Evolutionary conservation across 2,113 vertebrate genomes (phyloP), one percentile per base, ranked within the genome.

Genomic region (Progne subis): DNA sequence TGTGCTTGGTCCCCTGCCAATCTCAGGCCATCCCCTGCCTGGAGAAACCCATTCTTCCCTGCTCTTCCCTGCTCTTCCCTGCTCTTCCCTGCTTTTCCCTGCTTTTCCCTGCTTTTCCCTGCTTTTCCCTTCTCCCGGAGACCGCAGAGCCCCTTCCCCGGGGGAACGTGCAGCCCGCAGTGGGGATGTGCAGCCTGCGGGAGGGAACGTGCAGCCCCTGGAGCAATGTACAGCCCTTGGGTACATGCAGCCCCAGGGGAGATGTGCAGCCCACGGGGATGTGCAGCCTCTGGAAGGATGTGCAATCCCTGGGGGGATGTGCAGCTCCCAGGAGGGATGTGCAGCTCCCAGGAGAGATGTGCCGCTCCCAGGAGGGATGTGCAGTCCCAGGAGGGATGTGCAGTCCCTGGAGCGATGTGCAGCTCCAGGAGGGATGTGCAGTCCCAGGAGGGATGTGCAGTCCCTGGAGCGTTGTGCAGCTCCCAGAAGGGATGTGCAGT

Each of bases 401-500:
- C n/a, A n/a, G n/a, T n/a, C n/a, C n/a, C n/a, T n/a, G n/a, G n/a
- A n/a, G n/a, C n/a, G n/a, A n/a, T n/a, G n/a, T n/a, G n/a, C n/a
- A n/a, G n/a, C n/a, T n/a, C n/a, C n/a, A n/a, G n/a, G n/a, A n/a
- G n/a, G n/a, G n/a, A n/a, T n/a, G n/a, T n/a, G n/a, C n/a, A n/a
- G n/a, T n/a, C n/a, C n/a, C n/a, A n/a, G n/a, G n/a, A n/a, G n/a
- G n/a, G n/a, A 72, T 16, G 4, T 12, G 20, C 60, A 52, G 47
- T 49, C 34, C 37, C 41, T 12, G 3, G 14, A 14, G 47, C 18
- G 15, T 39, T 10, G 7, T 11, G 19, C 67, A 68, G 32, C 8
- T 32, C 8, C 3, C 1, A 23, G n/a, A n/a, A 4, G 41, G 49
- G 17, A 37, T 2, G 0, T 2, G 15, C 49, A 67, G 3, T 20